phyloP scores from a whole-genome alignment of 2,888 invertebrate species.

The Hybos culiciformis region DNA sequence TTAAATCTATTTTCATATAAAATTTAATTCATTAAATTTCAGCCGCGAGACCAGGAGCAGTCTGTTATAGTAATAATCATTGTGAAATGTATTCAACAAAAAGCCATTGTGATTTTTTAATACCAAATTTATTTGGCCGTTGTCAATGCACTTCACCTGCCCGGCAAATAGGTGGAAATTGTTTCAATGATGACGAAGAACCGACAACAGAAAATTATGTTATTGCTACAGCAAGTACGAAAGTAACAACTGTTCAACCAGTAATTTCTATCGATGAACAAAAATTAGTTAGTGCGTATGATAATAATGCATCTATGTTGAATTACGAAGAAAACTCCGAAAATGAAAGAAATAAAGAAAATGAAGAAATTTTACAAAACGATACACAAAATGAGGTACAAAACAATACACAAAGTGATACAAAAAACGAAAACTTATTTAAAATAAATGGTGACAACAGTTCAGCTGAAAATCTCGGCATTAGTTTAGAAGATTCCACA shows the following conservation, averaged over 20 bases:
- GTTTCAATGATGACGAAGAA: slow-evolving; percentile 32
- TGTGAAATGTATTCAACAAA: slow-evolving; percentile 71
- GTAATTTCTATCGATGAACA: slow-evolving; percentile 9
- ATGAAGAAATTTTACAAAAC: no score
- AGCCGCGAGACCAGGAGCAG: slow-evolving; percentile 76
- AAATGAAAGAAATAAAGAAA: background rate
- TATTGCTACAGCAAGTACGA: slow-evolving; percentile 17
- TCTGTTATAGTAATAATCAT: slow-evolving; percentile 81
- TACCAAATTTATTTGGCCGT: slow-evolving; percentile 77
- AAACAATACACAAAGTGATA: no score
- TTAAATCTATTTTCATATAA: background rate
- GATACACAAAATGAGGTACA: no score
- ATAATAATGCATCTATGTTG: slow-evolving; percentile 5
- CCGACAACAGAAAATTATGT: slow-evolving; percentile 14
- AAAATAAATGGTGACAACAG: no score
- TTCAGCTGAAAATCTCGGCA: no score
- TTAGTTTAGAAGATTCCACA: no score
- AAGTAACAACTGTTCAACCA: slow-evolving; percentile 15
- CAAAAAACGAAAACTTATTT: no score
- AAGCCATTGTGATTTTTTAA: slow-evolving; percentile 78
- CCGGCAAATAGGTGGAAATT: slow-evolving; percentile 49
- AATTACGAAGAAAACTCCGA: background rate
- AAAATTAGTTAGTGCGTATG: no score
- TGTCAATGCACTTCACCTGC: slow-evolving; percentile 65
- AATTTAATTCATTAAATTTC: slow-evolving; percentile 25